Base-by-base conservation (phyloP, 1,140 invertebrate genomes). In the Drosophila pectinifera region DNA sequence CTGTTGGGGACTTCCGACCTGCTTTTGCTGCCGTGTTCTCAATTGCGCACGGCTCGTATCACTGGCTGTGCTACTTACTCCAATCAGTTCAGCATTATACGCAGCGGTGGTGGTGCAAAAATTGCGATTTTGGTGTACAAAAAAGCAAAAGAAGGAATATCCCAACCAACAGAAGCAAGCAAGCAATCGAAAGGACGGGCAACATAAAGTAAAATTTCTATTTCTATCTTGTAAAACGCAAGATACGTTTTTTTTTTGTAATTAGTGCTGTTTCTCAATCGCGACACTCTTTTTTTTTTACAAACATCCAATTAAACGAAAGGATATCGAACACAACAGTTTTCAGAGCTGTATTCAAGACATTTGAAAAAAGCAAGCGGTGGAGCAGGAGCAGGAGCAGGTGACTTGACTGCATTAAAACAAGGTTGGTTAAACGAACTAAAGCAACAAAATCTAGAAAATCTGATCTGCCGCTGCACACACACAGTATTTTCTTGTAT, bases 51-150 rank as follows among this genome's bases (percentile, higher is more conserved):
- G 45, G 55, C 48, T 36, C 53, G 61, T 58, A 53, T 70, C 74
- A 70, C 79, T 88, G 68, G 63, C 53, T 73, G 84, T 73, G 65
- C 84, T 76, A 65, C 80, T 88, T 70, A 49, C 84, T 80, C 84
- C 57, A 51, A 80, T 78, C 53, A 68, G 73, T 68, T 69, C 46
- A 41, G 49, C 48, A 46, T 54, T 69, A 59, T 53, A 65, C 64
- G 63, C 62, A 61, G 56, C 67, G 64, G 59, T 70, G 85, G 86
- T 88, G 90, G 90, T 91, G 90, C 90, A 80, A 90, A 91, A 91
- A 89, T 91, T 91, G 84, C 80, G 84, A 91, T 91, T 91, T 91
- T 91, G 83, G 90, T 91, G 90, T 91, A 91, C 90, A 76, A 91
- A 91, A 90, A 91, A 91, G 73, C 62, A 75, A 86, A 79, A 78